Evolutionary conservation across 2,888 invertebrate species (phyloP), one percentile per base, ranked within the genome.

Genomic region (Cerastoderma edule): DNA sequence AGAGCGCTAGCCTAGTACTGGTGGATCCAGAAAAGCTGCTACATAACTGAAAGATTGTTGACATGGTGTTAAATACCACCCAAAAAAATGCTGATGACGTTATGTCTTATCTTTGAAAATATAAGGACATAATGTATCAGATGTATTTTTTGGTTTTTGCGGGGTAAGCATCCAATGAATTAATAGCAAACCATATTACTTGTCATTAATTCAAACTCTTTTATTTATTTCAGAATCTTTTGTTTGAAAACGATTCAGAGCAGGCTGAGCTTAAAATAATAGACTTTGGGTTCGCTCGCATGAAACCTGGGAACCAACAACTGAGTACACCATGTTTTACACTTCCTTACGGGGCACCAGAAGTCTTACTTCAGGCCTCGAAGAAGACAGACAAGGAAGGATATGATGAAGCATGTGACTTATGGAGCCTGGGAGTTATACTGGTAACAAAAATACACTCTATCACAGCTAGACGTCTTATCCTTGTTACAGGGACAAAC

Each of bases 371-470:
- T 28, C 95, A 95, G 83, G 95, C 92, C 90, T 93, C 72, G 27
- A 71, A 76, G 81, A 91, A 35, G 30, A 73, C 75, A 28, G 87
- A 85, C 28, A 85, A 83, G 33, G 88, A 88, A 67, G 91, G 90
- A 19, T 99, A 99, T 93, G 97, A 97, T 83, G 96, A 97, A 91
- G 96, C 96, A 89, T 98, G 98, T 94, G 99, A 99, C 94, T 94
- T 98, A 75, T 99, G 99, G 98, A 97, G 98, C 85, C 94, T 99
- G 0, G 99, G 99, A 0, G 98, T 98, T 1, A 97, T 98, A 83
- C 94, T 98, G 92, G 96, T 96, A 86, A 94, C 94, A 90, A n/a
- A 16, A 35, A 8, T 50, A 5, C 50, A n/a, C 27, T 5, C 10
- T 50, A 50, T 50, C 39, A 39, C 39, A 39, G 16, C 10, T 13